phyloP scores from a whole-genome alignment of 1,140 invertebrate species.

The Heliothis virescens region DNA sequence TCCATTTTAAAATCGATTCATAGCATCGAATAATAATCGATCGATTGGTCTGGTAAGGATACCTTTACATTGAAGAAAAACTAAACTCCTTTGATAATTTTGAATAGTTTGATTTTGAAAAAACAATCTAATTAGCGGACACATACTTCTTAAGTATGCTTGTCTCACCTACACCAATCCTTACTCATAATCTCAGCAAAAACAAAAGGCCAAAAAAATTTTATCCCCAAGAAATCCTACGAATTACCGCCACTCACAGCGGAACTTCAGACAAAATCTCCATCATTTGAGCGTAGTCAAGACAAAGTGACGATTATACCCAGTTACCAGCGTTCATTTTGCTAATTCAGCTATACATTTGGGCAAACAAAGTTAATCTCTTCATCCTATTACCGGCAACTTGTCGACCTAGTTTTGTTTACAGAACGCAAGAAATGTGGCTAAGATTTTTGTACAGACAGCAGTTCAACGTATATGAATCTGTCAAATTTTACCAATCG shows the following conservation, averaged over 20 bases:
- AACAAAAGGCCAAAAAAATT: neutral
- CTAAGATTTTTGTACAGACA: neutral
- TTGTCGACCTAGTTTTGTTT: constrained; percentile 55
- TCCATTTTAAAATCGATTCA: no score
- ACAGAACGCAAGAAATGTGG: neutral
- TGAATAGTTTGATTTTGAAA: no score
- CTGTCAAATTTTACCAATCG: no score
- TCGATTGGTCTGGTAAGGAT: no score
- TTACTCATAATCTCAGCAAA: neutral
- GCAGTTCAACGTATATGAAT: no score
- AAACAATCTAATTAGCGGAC: no score
- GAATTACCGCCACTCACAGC: neutral
- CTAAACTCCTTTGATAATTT: no score
- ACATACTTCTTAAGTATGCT: no score
- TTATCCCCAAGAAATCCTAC: neutral
- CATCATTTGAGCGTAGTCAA: constrained; percentile 37
- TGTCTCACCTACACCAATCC: no score
- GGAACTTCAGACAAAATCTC: constrained; percentile 28
- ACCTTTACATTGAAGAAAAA: no score
- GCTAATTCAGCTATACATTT: constrained; percentile 47
- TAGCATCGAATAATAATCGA: no score
- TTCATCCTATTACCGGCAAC: constrained; percentile 47
- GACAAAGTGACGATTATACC: constrained; percentile 40
- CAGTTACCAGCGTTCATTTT: constrained; percentile 43
- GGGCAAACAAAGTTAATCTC: constrained; percentile 53